Evolutionary conservation across 2,797 vertebrate genomes (phyloP), one percentile per base, ranked within the genome.

Genomic region (Vultur gryphus): DNA sequence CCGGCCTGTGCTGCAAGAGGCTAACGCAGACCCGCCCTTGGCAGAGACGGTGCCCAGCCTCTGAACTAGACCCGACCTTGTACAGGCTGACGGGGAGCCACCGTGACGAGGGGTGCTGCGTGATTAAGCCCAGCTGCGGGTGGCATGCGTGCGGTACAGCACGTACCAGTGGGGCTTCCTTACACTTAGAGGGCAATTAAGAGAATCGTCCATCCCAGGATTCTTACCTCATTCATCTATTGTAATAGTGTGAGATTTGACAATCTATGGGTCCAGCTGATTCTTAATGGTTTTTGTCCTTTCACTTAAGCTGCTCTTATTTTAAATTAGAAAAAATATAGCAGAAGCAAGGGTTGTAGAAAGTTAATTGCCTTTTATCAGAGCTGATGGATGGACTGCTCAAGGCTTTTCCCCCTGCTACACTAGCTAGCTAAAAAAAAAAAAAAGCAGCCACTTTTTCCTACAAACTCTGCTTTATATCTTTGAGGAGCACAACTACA

Each of bases 381-480:
- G 41, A 9, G 2, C 2, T 3, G 26, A 48, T 1, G 9, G 59
- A 21, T n/a, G 31, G 23, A 7, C 21, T 1, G 46, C 29, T 29
- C 35, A 7, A 18, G 19, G 52, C 19, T 54, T 48, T 24, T 4
- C 14, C 2, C 16, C 23, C 1, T 10, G 37, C 5, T 0, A 0
- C 0, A 1, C 7, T 0, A 7, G 8, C 18, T 9, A 3, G 21
- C 26, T 8, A 2, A n/a, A 3, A 6, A 26, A 18, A 6, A 13
- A 54, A 19, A 12, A 19, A 29, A 31, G 7, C 35, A 10, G 4
- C 5, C 11, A 0, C 16, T n/a, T 55, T 11, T 10, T 4, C 5
- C 11, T 35, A 4, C 10, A 43, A 43, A 49, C 9, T 1, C 24
- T 3, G 11, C 8, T 70, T 48, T 24, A 0, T 10, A 1, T 25